A percentile compares a stretch with the other conserved stretches of the same genome.
Conservation (phyloP, 2,113 vertebrate genomes). For the Neolamprologus sp. region DNA sequence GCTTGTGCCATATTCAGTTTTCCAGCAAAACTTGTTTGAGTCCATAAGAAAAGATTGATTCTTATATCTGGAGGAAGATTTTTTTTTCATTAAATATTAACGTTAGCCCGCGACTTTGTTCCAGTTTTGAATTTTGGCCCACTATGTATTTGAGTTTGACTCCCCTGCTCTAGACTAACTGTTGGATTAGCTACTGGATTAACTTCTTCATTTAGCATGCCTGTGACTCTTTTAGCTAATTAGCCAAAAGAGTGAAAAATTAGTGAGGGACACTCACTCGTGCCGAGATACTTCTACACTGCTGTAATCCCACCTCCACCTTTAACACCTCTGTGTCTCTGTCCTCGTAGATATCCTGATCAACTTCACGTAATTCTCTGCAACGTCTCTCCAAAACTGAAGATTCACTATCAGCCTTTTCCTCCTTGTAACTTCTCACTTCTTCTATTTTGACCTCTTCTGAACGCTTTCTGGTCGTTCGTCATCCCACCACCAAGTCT, state of each 20-base stretch:
- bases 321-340: not conserved
- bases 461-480: rapidly evolving
- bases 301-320: not conserved
- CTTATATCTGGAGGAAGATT: too few species aligned
- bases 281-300: not conserved
- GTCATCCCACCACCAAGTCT: not conserved
- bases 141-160: too few species aligned
- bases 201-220: not conserved
- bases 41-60: too few species aligned
- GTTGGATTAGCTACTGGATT: not conserved
- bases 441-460: not conserved
- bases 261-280: not conserved
- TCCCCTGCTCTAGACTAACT: not conserved
- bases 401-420: not conserved
- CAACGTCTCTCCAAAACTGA: not conserved
- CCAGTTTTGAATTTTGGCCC: too few species aligned
- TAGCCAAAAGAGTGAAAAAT: not conserved
- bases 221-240: not conserved
- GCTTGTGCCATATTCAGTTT: too few species aligned
- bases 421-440: not conserved
- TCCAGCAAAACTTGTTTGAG: too few species aligned
- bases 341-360: not conserved
- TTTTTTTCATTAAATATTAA: too few species aligned
- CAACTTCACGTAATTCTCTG: not conserved
- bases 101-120: too few species aligned